These are phyloP conservation scores for Panthera leo DNA, from an alignment of 2,113 vertebrate species.

Conservation along the genomic window DNA sequence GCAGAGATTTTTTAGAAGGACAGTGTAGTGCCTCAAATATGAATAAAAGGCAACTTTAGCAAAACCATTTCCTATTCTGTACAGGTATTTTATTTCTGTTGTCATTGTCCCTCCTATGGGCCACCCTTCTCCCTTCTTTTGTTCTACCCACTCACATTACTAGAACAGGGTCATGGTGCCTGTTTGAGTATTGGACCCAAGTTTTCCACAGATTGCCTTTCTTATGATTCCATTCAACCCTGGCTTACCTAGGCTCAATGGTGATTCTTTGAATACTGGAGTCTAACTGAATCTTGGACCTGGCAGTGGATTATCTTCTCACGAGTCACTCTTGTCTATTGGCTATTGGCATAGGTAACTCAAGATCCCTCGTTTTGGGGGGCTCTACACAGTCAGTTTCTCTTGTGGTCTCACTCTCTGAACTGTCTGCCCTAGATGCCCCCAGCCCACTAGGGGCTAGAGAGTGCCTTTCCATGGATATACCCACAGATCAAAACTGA, in stretches of 20 bases:
- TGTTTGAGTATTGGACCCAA: not conserved
- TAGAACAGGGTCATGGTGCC: not conserved
- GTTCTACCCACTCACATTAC: not conserved
- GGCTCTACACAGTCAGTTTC: not conserved
- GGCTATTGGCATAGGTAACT: not conserved
- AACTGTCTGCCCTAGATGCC: fast-evolving
- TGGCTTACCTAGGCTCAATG: not conserved
- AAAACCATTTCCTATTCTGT: not conserved
- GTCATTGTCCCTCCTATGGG: not conserved
- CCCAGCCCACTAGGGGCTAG: not conserved
- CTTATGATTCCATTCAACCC: not conserved
- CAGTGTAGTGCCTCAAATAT: not conserved
- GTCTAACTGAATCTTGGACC: not conserved
- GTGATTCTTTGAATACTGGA: not conserved
- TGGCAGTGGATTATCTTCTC: not conserved
- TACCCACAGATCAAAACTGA: not conserved
- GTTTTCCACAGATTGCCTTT: not conserved
- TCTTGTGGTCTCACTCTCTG: not conserved
- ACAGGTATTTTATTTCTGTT: not conserved
- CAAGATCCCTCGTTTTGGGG: not conserved
- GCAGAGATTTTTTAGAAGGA: not conserved
- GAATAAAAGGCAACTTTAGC: not conserved
- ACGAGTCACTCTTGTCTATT: not conserved
- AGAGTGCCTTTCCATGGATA: not conserved
- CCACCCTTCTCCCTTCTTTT: not conserved